A percentile compares a stretch with the other conserved stretches of the same genome.
Evolutionary conservation across 1,140 invertebrate species (phyloP).

Genomic region (Drosophila setifemur): DNA sequence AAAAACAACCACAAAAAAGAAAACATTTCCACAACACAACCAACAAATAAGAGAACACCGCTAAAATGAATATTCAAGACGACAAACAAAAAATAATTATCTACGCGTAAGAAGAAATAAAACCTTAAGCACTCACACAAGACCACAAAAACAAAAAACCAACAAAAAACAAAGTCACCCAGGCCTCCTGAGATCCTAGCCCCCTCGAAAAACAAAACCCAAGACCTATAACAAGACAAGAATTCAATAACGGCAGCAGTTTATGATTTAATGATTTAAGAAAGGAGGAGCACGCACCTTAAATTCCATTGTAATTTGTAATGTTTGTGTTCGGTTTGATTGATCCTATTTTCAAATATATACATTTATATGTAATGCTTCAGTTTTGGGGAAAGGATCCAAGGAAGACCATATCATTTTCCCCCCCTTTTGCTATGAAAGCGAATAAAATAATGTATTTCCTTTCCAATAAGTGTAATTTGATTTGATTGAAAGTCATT

Average conservation of each 20-base stretch:
- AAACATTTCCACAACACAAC: conserved; percentile 21
- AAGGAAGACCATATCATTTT: not conserved
- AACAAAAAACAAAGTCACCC: not conserved
- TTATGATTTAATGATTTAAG: too few species aligned
- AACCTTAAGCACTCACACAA: conserved; percentile 2
- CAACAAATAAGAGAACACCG: conserved; percentile 8
- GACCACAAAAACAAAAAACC: not conserved
- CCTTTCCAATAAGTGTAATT: conserved; percentile 7
- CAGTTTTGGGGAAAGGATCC: not conserved
- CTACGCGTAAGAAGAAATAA: conserved; percentile 7
- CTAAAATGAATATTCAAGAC: not conserved
- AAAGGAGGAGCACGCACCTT: too few species aligned
- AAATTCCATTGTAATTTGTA: too few species aligned
- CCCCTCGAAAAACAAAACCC: not conserved
- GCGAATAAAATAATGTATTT: not conserved
- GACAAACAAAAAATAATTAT: not conserved
- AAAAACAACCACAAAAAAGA: too few species aligned
- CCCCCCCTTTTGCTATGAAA: not conserved
- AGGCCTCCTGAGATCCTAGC: not conserved
- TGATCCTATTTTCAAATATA: conserved; percentile 15
- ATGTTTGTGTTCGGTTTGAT: not conserved
- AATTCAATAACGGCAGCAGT: too few species aligned
- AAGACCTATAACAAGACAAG: too few species aligned
- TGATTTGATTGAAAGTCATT: not conserved
- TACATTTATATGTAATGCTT: conserved; percentile 9